Evolutionary conservation across 1,140 invertebrate genomes (phyloP), one percentile per base, ranked within the genome.

Genomic region (Leguminivora glycinivorella): DNA sequence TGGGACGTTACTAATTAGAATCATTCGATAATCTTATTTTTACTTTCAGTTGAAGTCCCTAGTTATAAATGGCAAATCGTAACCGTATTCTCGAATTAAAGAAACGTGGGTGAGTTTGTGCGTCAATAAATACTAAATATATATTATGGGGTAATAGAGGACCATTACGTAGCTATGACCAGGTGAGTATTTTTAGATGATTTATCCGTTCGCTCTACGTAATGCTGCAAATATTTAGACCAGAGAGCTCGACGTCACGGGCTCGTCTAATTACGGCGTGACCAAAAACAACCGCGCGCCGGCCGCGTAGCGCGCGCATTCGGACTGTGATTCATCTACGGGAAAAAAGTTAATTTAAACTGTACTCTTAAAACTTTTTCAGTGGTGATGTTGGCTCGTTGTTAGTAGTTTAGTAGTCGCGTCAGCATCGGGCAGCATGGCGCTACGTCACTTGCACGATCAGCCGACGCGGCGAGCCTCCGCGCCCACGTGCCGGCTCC

Each of bases 191-290:
- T 85, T 88, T 87, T 89, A 90, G 82, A 83, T 87, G 82, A 86
- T 87, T 87, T 86, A 84, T 84, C 74, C 73, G 70, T 43, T 40
- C 22, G 47, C 75, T 67, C 72, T 79, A 89, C 87, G 88, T 89
- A 87, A 86, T 78, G 80, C 69, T 47, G 69, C 70, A 83, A 84
- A 75, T 85, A 89, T 85, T 79, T 79, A 76, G 80, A 78, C 76
- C 83, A 80, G 81, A 29, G 71, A 12, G 70, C 76, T 56, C 79
- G 72, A 88, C 89, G 89, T 91, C 88, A 90, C 81, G 79, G 87
- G 85, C 74, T 79, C 76, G 70, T 82, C 85, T 89, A 90, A 91
- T 89, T 90, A 84, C 84, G 75, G 89, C 84, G 87, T 81, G 71
- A 77, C 88, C 87, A 87, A 89, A 91, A 88, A 82, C 78, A 87